Base-by-base conservation (phyloP, 2,888 invertebrate genomes). In the Doris montereyensis region DNA sequence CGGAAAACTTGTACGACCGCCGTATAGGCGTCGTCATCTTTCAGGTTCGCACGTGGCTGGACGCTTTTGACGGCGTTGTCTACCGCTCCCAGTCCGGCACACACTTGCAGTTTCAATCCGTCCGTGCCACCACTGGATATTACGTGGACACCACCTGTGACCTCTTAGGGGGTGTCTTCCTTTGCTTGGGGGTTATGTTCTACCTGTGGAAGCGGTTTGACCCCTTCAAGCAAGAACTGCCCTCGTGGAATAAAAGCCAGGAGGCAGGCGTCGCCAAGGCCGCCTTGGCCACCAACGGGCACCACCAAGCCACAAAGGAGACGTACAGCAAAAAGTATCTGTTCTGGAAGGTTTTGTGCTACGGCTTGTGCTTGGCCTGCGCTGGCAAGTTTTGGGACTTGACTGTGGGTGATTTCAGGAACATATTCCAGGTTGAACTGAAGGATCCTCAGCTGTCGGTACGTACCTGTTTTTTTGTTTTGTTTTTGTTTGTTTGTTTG, bases 61-160 rank as follows among this genome's bases (percentile, higher is more conserved):
- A 97, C 87, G 95, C 96, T 87, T 91, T 97, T 81, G 97, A 97
- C 87, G 97, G 97, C 0, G 95, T 96, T 87, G 95, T 97, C 1
- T 96, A 96, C 0, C 94, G 97, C 81, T 94, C 94, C 32, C 93
- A 95, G 30, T 81, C 85, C 17, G 77, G 84, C 13, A 85, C 85
- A 10, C 79, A 79, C 35, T 58, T 79, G 4, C 79, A 79, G 79
- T 79, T 79, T n/a, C 76, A 80, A 70, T 82, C 82, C 0, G 82
- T 78, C 13, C 58, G 77, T 2, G 26, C 75, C 32, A 76, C 82
- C 3, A n/a, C 71, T 2, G 82, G 82, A 8, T 82, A 82, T 34
- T 82, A 80, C 17, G 79, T 82, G 21, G 82, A 82, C 75, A 80
- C 74, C n/a, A 77, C 70, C 1, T 80, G 78, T 32, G 82, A 82